Evolutionary conservation across 2,888 invertebrate species (phyloP), one percentile per base, ranked within the genome.

Genomic region (Thecocarcelia acutangulata): DNA sequence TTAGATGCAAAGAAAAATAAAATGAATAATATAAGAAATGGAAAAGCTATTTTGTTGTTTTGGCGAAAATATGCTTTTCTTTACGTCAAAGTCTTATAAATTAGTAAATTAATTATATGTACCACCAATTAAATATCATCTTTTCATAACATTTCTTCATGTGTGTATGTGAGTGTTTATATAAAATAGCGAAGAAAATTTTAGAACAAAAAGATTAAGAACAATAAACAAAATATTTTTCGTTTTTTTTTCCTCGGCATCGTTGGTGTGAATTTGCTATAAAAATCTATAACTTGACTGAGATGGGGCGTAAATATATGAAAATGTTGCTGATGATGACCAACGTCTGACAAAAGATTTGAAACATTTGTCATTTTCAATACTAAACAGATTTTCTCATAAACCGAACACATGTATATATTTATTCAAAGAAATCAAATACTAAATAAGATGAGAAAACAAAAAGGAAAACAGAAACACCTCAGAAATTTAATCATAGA

Each of bases 21-120:
- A 46, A 76, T 42, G 21, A 54, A 58, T 37, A 75, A 54, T 37
- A 69, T 44, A 72, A 46, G 54, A 56, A 81, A 77, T 77, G 76
- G 81, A 77, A 74, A 69, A 82, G 17, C 58, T 17, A 56, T 64
- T 70, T 66, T 59, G 33, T 9, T 33, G 3, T 66, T 77, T 77
- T 70, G 33, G 61, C 69, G 46, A 66, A 73, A 66, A 81, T 68
- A 68, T 68, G 33, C 42, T 50, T 61, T 73, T 52, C 17, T 72
- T 15, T 54, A 28, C 63, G 74, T 75, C 77, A 77, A 72, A 69
- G 48, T 21, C 37, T 68, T 77, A 50, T 42, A 73, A 63, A 52
- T 68, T 42, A 28, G 73, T 66, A 74, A 64, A 82, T 77, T 82
- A 77, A 77, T 82, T 82, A 69, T 82, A 69, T 33, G 9, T 33